phyloP scores from a whole-genome alignment of 2,113 vertebrate genomes.

The Heloderma charlesbogerti region DNA sequence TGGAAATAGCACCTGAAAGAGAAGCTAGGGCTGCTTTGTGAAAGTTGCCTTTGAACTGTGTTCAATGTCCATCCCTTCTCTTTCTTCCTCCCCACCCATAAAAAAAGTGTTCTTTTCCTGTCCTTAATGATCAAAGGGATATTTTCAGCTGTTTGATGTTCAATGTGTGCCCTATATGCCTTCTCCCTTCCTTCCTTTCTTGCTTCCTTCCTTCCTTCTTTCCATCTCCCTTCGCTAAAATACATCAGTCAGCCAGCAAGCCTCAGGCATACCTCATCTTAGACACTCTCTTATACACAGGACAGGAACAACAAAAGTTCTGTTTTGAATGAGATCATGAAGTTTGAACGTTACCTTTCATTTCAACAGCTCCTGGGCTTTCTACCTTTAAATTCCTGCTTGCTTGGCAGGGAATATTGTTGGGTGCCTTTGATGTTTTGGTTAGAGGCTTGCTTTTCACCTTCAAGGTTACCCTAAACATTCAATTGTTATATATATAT shows the following conservation, averaged over 20 bases:
- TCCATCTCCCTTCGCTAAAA: slow-evolving; percentile 29
- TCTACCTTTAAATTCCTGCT: background rate
- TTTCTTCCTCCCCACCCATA: background rate
- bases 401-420: background rate
- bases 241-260: slow-evolving; percentile 45
- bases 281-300: background rate
- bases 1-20: background rate
- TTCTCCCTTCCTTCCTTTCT: slow-evolving; percentile 52
- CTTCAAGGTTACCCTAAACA: background rate
- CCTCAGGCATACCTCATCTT: slow-evolving; percentile 51
- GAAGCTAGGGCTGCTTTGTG: background rate
- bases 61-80: slow-evolving; percentile 4
- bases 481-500: background rate
- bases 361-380: slow-evolving; percentile 29
- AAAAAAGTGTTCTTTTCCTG: slow-evolving; percentile 43
- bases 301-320: background rate
- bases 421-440: background rate
- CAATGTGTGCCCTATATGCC: background rate
- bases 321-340: background rate
- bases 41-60: background rate
- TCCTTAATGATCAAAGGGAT: slow-evolving; percentile 66
- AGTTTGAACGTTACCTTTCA: background rate
- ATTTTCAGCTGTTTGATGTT: slow-evolving; percentile 54
- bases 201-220: slow-evolving; percentile 58
- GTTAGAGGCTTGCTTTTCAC: background rate